Base-by-base conservation (phyloP, 2,113 vertebrate genomes). In the Microtus oregoni region DNA sequence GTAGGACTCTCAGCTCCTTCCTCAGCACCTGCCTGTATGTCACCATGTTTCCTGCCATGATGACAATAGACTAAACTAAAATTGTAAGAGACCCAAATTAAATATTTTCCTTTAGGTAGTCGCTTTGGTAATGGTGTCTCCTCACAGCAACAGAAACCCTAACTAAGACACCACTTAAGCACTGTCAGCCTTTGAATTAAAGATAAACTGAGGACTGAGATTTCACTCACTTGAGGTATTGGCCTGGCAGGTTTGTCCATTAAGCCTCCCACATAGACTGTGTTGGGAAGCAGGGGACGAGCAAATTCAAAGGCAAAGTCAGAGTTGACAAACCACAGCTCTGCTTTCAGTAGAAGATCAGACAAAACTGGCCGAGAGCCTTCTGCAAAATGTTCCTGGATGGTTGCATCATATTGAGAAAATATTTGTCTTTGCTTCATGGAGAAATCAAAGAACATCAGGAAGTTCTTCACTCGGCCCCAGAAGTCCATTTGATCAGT, bases 271-370 rank as follows among this genome's bases (percentile, higher is more conserved):
- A 47, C 47, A 47, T 47, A 47, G 8, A 47, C 47, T 47, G 47
- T 47, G 47, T 47, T 47, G 47, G 47, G 47, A 47, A 47, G 47
- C 65, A 44, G 44, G 55, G 98, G 98, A 76, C 95, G 96, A 0
- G 98, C 96, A 94, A 98, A 99, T 38, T 99, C 98, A 79, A 99
- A 95, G 30, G 98, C 98, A 86, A 99, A 98, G 94, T 99, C 98
- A 0, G 97, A 98, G 94, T 98, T 99, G 90, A 98, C 97, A 77
- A 98, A 98, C 98, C 98, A 98, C 24, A 99, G 96, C 94, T 99
- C 98, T 63, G 98, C 96, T 96, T 98, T 98, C 90, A 67, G 78
- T 77, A 98, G 96, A 67, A 98, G 97, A 15, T 98, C 97, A 65
- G 44, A 44, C 44, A 44, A 44, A 44, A 44, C 44, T 44, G 44